phyloP scores from a whole-genome alignment of 2,797 vertebrate genomes.

The Acestrorhynchus altus region DNA sequence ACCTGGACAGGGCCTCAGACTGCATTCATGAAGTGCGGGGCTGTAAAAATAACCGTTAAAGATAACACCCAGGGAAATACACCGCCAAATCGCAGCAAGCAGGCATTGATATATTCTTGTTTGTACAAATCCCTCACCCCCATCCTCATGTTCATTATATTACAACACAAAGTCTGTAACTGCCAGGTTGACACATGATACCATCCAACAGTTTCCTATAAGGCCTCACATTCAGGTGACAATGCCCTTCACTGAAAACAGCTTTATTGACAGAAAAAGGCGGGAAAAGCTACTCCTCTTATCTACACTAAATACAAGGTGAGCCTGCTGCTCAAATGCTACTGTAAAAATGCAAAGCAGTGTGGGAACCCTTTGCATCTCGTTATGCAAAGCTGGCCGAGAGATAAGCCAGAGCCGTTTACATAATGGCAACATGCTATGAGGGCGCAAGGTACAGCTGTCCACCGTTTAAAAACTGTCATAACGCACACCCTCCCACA shows the following conservation, averaged over 20 bases:
- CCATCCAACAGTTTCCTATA: conserved; percentile 30
- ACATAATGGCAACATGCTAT: conserved; percentile 64
- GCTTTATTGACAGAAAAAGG: conserved; percentile 25
- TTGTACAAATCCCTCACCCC: conserved; percentile 16
- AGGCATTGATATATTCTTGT: conserved; percentile 40
- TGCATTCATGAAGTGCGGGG: conserved; percentile 27
- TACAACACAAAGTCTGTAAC: background rate
- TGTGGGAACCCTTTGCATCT: conserved; percentile 66
- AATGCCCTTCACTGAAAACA: conserved; percentile 53
- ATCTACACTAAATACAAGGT: conserved; percentile 40
- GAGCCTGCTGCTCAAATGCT: conserved; percentile 57
- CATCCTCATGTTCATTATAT: background rate
- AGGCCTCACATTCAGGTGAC: conserved; percentile 31
- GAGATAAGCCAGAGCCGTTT: conserved; percentile 76
- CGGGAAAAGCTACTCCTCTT: conserved; percentile 34
- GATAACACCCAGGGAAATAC: conserved; percentile 6
- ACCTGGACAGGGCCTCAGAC: background rate
- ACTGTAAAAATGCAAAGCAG: conserved; percentile 68
- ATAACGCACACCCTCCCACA: conserved; percentile 56
- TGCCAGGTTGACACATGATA: conserved; percentile 17
- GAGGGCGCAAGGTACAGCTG: conserved; percentile 62
- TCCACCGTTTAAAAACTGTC: conserved; percentile 74
- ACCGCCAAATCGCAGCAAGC: conserved; percentile 33
- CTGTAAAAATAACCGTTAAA: conserved; percentile 14
- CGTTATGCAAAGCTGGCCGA: conserved; percentile 75